Percentiles rank a stretch among this genome's conserved stretches.
Evolutionary conservation across 2,888 invertebrate genomes (phyloP).

Genomic region (Physocephala rufipes): DNA sequence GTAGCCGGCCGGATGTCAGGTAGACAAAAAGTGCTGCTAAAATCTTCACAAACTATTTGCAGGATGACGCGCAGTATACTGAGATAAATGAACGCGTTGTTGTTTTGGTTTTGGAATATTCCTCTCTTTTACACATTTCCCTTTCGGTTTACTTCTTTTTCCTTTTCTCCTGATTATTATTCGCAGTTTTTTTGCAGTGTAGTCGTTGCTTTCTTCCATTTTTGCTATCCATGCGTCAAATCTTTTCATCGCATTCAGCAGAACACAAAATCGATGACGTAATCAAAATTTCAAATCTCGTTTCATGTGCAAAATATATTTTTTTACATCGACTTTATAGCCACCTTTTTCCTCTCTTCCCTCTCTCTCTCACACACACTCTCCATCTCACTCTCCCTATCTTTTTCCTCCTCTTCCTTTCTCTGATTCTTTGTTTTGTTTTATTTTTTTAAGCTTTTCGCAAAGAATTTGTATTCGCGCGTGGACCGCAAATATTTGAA

Average conservation of each 20-base stretch:
- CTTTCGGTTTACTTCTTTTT: too few relatives aligned
- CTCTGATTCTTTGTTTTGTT: not conserved
- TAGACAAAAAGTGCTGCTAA: too few relatives aligned
- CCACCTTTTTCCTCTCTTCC: not conserved
- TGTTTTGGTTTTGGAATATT: too few relatives aligned
- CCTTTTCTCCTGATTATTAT: not conserved
- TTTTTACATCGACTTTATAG: not conserved
- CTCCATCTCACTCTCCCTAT: not conserved
- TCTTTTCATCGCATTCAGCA: conserved; percentile 9
- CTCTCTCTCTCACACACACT: not conserved
- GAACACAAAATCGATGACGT: not conserved
- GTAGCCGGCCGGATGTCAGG: not conserved
- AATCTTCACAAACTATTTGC: too few relatives aligned
- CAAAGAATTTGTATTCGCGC: not conserved
- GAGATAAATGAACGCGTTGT: not conserved
- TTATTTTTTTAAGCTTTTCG: not conserved
- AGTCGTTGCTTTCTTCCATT: not conserved
- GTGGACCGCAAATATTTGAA: too few relatives aligned
- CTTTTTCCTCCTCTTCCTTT: not conserved
- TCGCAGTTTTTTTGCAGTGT: not conserved
- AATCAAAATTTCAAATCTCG: conserved; percentile 15
- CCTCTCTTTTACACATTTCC: too few relatives aligned
- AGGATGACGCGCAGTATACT: not conserved
- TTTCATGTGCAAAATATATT: not conserved
- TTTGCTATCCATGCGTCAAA: not conserved